Conservation (phyloP, 1,140 invertebrate species). For the Orussus abietinus region DNA sequence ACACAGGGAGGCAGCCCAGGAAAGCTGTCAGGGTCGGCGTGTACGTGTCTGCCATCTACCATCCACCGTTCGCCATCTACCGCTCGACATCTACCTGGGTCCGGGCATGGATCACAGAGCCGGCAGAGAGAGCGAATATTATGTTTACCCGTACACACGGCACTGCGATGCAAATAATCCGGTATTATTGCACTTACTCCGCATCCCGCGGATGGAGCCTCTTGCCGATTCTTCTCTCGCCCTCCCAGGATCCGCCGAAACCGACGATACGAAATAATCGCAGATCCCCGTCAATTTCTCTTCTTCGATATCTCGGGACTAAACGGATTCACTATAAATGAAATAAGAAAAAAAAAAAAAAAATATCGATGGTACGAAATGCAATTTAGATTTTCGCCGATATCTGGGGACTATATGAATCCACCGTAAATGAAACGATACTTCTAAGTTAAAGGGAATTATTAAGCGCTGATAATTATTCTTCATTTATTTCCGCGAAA, state of each 20-base stretch:
- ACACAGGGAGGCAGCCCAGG: conserved; percentile 31
- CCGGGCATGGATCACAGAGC: conserved; percentile 48
- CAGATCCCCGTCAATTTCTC: no score
- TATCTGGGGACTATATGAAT: no score
- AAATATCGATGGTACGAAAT: no score
- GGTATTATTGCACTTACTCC: conserved; percentile 54
- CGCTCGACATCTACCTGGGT: conserved; percentile 34
- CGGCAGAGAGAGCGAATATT: conserved; percentile 50
- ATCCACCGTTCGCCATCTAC: not conserved
- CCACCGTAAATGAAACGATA: no score
- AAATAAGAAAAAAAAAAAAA: no score
- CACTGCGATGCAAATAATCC: conserved; percentile 55
- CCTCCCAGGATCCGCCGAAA: conserved; percentile 6
- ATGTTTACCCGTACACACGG: conserved; percentile 54
- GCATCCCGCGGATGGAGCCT: conserved; percentile 12
- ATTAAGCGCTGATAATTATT: no score
- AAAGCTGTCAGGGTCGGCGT: conserved; percentile 19
- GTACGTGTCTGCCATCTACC: conserved; percentile 5
- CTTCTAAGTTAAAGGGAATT: no score
- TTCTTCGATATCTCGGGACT: no score
- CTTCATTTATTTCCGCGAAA: no score
- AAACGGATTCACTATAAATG: no score
- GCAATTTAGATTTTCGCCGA: no score
- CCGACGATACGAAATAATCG: conserved; percentile 15
- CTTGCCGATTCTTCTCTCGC: conserved; percentile 6